These are phyloP conservation scores for Mylabris sibirica DNA, from an alignment of 2,888 invertebrate genomes.

Conservation along the genomic window DNA sequence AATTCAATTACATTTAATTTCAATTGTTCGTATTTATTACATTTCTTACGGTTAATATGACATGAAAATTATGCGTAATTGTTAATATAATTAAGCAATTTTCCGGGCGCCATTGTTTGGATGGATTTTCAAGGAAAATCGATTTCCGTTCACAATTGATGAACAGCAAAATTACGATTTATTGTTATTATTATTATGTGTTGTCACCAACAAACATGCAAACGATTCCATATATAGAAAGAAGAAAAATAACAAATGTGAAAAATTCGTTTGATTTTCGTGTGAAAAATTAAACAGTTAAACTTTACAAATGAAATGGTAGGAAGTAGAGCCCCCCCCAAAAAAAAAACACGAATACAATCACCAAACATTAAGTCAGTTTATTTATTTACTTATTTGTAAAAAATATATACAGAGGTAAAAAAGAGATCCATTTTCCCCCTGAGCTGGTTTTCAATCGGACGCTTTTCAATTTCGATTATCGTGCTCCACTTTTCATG, in stretches of 20 bases:
- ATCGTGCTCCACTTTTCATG: slow-evolving; percentile 36
- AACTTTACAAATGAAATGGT: neutral
- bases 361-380: neutral
- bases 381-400: neutral
- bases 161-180: neutral
- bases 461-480: slow-evolving; percentile 36
- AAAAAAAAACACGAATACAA: too few species aligned
- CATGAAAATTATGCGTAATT: neutral
- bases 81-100: slow-evolving; percentile 9
- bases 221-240: neutral
- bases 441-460: slow-evolving; percentile 32
- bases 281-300: neutral
- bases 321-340: too few species aligned
- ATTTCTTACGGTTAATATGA: neutral
- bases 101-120: neutral
- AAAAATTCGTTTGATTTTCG: neutral
- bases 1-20: slow-evolving; percentile 33
- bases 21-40: neutral
- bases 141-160: neutral
- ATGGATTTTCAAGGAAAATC: neutral
- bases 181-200: neutral
- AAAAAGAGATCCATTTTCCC: slow-evolving; percentile 23
- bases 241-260: neutral
- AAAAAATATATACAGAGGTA: neutral
- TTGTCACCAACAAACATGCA: too few species aligned